Base-by-base conservation (phyloP, 2,888 invertebrate species). In the Rhamphomyia laevipes region DNA sequence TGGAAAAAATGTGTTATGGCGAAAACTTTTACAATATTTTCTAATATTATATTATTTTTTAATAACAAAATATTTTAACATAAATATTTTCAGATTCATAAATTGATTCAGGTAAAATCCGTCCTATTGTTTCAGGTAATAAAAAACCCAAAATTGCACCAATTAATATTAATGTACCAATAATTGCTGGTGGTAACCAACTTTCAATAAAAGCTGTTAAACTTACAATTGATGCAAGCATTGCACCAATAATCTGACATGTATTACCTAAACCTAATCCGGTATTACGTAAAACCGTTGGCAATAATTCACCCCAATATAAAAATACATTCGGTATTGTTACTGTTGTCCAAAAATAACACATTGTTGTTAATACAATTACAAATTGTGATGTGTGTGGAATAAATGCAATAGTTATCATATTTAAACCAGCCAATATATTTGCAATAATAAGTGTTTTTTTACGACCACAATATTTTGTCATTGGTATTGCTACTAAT, bases 201-300 rank as follows among this genome's bases (percentile, higher is more conserved):
- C 68, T 62, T 49, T 71, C 68, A 18, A 51, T 35, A 0, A 5
- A 0, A 0, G 44, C 46, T 30, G 62, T 49, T 4, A 64, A 61
- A 2, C 85, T 83, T 21, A 21, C 6, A 21, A 6, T 6, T 0
- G 92, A 91, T 1, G 92, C 88, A 4, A 82, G 58, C 76, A 92
- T 87, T 0, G 90, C 89, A 9, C 93, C 93, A 50, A 91, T 70
- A 59, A 92, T 77, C 0, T 91, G 91, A 52, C 84, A 79, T 73
- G 89, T 86, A 0, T 91, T 91, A 27, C 88, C 82, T 4, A 86
- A 73, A 1, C 93, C 93, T 48, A 93, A 81, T 0, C 90, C 92
- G 38, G 86, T 82, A 62, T 91, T 92, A 30, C 93, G 76, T 0
- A 91, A 82, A 2, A 90, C 84, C 0, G 93, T 93, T 0, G 93